These are phyloP conservation scores for Lordiphosa fenestrarum DNA, from an alignment of 2,888 invertebrate species.

Conservation along the genomic window DNA sequence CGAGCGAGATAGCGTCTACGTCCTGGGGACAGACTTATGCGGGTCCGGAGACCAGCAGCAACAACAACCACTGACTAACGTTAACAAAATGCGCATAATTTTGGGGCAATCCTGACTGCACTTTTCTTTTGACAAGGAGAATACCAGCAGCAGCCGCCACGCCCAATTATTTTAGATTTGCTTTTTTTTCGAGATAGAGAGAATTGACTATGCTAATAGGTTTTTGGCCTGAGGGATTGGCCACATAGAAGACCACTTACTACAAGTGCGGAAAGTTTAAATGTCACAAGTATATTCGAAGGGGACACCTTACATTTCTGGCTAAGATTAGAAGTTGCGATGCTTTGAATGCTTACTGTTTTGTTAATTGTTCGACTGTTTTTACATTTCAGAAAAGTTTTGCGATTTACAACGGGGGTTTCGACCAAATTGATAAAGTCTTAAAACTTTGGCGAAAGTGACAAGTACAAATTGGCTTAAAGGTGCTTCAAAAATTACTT, in stretches of 20 bases:
- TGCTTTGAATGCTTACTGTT: too few species aligned
- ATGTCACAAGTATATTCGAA: background rate
- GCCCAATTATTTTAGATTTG: slow-evolving; percentile 40
- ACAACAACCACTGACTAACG: slow-evolving; percentile 10
- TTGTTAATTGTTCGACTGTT: too few species aligned
- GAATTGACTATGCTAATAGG: slow-evolving; percentile 6
- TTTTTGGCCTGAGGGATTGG: background rate
- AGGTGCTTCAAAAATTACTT: too few species aligned
- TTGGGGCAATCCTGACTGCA: slow-evolving; percentile 45
- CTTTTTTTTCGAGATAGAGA: slow-evolving; percentile 1
- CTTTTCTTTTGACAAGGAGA: slow-evolving; percentile 56
- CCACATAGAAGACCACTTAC: too few species aligned
- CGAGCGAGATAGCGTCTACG: slow-evolving; percentile 1
- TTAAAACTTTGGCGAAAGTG: too few species aligned
- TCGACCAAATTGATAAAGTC: too few species aligned
- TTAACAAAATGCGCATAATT: slow-evolving; percentile 65
- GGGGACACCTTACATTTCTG: too few species aligned
- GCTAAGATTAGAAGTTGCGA: too few species aligned
- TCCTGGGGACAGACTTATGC: slow-evolving; percentile 1
- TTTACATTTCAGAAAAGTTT: too few species aligned
- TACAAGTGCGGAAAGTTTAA: too few species aligned
- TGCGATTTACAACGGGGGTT: too few species aligned
- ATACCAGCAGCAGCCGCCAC: slow-evolving; percentile 27
- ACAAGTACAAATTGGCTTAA: too few species aligned
- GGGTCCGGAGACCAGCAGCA: slow-evolving; percentile 1